phyloP scores from a whole-genome alignment of 2,113 vertebrate genomes.

The Phoenicopterus ruber region DNA sequence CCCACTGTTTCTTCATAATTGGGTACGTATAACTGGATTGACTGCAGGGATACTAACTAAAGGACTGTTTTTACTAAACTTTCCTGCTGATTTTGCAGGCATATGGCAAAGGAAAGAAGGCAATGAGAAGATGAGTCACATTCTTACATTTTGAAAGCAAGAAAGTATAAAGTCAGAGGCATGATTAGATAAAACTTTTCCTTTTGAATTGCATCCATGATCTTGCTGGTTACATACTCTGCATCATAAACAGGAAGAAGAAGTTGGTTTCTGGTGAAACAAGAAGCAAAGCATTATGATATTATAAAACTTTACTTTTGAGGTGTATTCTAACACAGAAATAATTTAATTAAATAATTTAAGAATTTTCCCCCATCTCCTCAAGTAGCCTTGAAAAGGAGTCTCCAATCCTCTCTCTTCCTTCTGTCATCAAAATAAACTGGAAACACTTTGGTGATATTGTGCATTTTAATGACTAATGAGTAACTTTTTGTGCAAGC shows the following conservation, averaged over 20 bases:
- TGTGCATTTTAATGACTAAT: background rate
- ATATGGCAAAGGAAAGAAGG: background rate
- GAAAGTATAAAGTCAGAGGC: slow-evolving; percentile 64
- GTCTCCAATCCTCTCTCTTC: background rate
- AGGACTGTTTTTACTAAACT: background rate
- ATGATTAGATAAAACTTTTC: slow-evolving; percentile 79
- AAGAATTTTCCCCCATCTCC: background rate
- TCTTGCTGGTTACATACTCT: slow-evolving; percentile 74
- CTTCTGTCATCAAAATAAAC: background rate
- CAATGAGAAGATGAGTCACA: background rate
- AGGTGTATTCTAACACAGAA: background rate
- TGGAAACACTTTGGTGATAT: background rate
- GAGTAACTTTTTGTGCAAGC: background rate
- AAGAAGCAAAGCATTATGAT: background rate
- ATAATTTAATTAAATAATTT: background rate
- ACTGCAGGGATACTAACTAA: background rate
- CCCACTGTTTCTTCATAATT: background rate
- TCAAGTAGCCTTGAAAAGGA: background rate
- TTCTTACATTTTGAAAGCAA: slow-evolving; percentile 81
- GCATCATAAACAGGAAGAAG: slow-evolving; percentile 79
- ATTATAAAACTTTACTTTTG: background rate
- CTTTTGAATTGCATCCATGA: slow-evolving; percentile 79
- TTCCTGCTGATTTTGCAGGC: background rate
- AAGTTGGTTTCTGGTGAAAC: slow-evolving; percentile 67
- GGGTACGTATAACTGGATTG: background rate